Conservation (phyloP, 1,140 invertebrate genomes). For the Aporrectodea caliginosa region DNA sequence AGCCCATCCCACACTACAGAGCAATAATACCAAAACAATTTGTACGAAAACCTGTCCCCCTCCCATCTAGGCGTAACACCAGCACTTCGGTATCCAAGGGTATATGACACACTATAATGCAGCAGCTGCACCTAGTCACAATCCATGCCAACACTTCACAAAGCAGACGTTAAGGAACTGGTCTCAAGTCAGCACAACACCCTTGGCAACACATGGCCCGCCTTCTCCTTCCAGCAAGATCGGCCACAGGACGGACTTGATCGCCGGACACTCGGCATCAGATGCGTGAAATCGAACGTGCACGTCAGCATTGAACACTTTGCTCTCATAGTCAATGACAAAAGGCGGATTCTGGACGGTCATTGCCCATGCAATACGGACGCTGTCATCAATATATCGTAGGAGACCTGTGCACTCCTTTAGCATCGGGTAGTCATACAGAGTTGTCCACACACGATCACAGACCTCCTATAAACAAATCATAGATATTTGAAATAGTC, state of each 20-base stretch:
- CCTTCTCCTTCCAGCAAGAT: conserved; percentile 63
- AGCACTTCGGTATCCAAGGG: too few species aligned
- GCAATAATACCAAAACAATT: too few species aligned
- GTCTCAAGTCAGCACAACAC: conserved; percentile 67
- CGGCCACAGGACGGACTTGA: conserved; percentile 71
- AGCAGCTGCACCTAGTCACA: too few species aligned
- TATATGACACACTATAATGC: too few species aligned
- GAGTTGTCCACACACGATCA: conserved; percentile 65
- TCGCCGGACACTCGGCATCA: conserved; percentile 59
- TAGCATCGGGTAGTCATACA: conserved; percentile 72
- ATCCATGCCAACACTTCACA: too few species aligned
- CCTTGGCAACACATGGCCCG: conserved; percentile 68
- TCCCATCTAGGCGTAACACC: too few species aligned
- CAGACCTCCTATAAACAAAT: conserved; percentile 61
- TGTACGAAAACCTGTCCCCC: too few species aligned
- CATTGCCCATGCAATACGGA: conserved; percentile 64
- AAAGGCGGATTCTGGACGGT: conserved; percentile 58
- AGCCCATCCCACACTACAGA: too few species aligned
- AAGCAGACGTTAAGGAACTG: too few species aligned
- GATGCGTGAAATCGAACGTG: conserved; percentile 67
- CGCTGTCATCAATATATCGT: conserved; percentile 64
- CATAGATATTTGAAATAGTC: too few species aligned
- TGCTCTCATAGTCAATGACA: conserved; percentile 61
- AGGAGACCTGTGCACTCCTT: conserved; percentile 63
- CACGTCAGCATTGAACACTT: conserved; percentile 60